phyloP scores from a whole-genome alignment of 2,888 invertebrate species.

The Cataglyphis rosenhaueri region DNA sequence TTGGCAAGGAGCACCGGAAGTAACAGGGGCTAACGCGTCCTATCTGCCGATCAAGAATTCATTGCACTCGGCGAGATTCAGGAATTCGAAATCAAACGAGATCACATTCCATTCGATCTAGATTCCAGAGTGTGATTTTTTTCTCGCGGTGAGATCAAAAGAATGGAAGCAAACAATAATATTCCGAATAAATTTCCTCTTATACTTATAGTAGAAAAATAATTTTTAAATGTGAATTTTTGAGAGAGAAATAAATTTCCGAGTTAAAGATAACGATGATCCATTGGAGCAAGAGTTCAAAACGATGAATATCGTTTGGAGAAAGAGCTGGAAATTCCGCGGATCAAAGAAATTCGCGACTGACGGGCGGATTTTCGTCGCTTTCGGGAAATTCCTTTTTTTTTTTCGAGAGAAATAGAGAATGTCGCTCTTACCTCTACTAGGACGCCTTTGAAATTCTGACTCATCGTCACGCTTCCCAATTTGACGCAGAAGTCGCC shows the following conservation, averaged over 20 bases:
- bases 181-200: not conserved
- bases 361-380: not conserved
- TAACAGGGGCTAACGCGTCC: slow-evolving; percentile 11
- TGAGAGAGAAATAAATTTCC: not conserved
- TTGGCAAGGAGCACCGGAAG: slow-evolving; percentile 61
- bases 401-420: not conserved
- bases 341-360: not conserved
- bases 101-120: not conserved
- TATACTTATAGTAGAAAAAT: not conserved
- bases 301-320: slow-evolving; percentile 16
- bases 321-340: not conserved
- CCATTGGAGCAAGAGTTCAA: not conserved
- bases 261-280: slow-evolving; percentile 10
- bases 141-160: not conserved
- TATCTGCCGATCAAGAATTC: not conserved
- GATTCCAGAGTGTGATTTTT: not conserved
- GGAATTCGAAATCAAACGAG: not conserved
- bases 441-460: slow-evolving; percentile 96
- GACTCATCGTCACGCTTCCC: slow-evolving; percentile 96
- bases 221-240: slow-evolving; percentile 6
- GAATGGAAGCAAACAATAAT: not conserved
- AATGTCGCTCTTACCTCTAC: slow-evolving; percentile 90
- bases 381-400: not conserved
- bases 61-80: not conserved
- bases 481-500: slow-evolving; percentile 98